Evolutionary conservation across 2,113 vertebrate species (phyloP).

Genomic region (Empidonax traillii): DNA sequence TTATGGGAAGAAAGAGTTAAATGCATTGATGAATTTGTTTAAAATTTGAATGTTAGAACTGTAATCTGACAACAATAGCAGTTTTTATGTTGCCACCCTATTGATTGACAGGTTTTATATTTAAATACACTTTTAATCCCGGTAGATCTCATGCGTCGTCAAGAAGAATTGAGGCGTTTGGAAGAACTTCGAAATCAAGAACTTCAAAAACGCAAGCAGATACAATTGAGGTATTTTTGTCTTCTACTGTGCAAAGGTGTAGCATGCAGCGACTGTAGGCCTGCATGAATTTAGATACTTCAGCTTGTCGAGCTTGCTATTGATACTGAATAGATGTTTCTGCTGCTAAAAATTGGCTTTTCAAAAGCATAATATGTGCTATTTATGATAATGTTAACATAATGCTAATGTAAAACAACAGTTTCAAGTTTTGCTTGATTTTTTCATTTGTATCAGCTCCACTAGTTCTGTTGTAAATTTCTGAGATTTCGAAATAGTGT

Average conservation of each 20-base stretch:
- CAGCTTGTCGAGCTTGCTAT: background rate
- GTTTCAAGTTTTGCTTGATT: background rate
- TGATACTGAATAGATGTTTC: background rate
- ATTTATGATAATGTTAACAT: background rate
- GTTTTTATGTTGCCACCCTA: background rate
- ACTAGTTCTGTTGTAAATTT: background rate
- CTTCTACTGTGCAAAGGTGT: background rate
- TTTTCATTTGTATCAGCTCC: background rate
- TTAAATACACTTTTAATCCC: background rate
- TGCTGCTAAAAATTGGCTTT: background rate
- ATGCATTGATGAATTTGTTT: background rate
- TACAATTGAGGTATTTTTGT: slow-evolving; percentile 88
- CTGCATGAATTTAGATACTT: background rate
- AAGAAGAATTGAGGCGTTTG: slow-evolving; percentile 93
- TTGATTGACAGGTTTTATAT: background rate
- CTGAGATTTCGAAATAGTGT: background rate
- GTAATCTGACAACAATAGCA: background rate
- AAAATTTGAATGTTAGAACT: background rate
- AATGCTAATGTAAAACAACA: background rate
- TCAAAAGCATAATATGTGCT: background rate
- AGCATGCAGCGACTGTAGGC: background rate
- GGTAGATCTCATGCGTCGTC: slow-evolving; percentile 95
- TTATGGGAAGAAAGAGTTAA: background rate
- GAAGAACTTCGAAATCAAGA: slow-evolving; percentile 98
- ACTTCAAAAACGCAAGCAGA: slow-evolving; percentile 95